A percentile compares a stretch with the other conserved stretches of the same genome.
Conservation (phyloP, 2,888 invertebrate species). For the Tromatobia lineatoria region DNA sequence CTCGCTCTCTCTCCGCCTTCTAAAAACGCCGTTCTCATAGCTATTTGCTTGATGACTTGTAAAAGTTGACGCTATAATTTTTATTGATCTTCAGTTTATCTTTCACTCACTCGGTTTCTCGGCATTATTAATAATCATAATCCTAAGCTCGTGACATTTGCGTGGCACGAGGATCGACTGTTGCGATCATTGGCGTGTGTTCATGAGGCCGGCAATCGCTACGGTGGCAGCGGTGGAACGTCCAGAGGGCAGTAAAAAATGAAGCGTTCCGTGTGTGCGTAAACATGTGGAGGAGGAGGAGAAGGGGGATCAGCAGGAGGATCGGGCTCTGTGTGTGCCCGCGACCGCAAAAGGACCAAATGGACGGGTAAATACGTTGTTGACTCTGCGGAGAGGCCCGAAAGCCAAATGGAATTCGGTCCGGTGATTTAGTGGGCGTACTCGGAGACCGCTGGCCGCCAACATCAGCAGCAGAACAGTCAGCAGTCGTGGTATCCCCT, state of each 20-base stretch:
- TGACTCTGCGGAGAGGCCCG: conserved; percentile 81
- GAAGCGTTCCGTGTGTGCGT: conserved; percentile 52
- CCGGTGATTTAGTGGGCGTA: conserved; percentile 83
- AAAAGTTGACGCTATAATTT: conserved; percentile 42
- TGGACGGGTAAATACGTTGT: conserved; percentile 84
- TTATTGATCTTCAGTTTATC: conserved; percentile 15
- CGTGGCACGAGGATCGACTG: conserved; percentile 76
- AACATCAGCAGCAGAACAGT: conserved; percentile 62
- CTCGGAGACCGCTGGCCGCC: conserved; percentile 81
- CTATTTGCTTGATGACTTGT: conserved; percentile 76
- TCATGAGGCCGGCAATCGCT: conserved; percentile 7
- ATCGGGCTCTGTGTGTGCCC: conserved; percentile 63
- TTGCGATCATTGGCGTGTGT: conserved; percentile 65
- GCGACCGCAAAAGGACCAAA: conserved; percentile 82
- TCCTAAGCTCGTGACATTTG: conserved; percentile 78
- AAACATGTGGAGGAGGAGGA: conserved; percentile 47
- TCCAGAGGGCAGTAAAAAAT: conserved; percentile 26
- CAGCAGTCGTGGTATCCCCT: conserved; percentile 30
- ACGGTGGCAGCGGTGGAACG: conserved; percentile 15
- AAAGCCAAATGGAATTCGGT: conserved; percentile 83
- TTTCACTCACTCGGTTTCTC: conserved; percentile 40
- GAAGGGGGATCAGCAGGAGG: conserved; percentile 36
- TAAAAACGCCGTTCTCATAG: neutral
- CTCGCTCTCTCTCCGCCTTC: neutral
- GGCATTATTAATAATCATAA: conserved; percentile 81